phyloP scores from a whole-genome alignment of 2,113 vertebrate species.

The Cyanoramphus novaezelandiae region DNA sequence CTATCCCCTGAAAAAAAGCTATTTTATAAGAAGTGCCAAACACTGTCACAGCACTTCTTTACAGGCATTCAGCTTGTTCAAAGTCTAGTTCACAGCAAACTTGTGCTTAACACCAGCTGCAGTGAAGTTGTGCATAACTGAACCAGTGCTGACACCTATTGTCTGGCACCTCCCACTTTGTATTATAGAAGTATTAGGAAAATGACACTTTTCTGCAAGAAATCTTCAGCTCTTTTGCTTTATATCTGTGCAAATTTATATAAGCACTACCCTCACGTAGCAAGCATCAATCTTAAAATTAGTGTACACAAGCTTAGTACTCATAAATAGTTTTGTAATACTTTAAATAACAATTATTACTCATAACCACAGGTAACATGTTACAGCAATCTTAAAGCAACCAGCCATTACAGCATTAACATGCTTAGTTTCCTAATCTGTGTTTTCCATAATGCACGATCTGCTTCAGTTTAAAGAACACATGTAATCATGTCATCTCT shows the following conservation, averaged over 20 bases:
- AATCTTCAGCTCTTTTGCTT: background rate
- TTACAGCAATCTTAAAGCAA: slow-evolving; percentile 19
- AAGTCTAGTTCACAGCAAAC: background rate
- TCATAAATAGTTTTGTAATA: slow-evolving; percentile 33
- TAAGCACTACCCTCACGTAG: background rate
- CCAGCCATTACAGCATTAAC: slow-evolving; percentile 33
- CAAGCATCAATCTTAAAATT: background rate
- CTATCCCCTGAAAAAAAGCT: background rate
- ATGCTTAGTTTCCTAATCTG: background rate
- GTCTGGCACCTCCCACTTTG: background rate
- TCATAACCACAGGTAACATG: slow-evolving; percentile 4
- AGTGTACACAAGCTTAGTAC: background rate
- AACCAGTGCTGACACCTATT: slow-evolving; percentile 53
- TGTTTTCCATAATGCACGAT: background rate
- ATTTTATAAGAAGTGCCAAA: background rate
- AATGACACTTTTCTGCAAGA: background rate
- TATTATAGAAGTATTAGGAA: background rate
- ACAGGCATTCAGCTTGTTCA: background rate
- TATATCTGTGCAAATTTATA: background rate
- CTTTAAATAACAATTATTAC: slow-evolving; percentile 32
- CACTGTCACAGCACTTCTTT: background rate
- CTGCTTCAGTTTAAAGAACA: background rate
- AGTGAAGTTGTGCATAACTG: background rate
- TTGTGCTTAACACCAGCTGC: background rate
- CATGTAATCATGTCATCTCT: background rate